Base-by-base conservation (phyloP, 2,113 vertebrate genomes). In the Mormoops blainvillei region DNA sequence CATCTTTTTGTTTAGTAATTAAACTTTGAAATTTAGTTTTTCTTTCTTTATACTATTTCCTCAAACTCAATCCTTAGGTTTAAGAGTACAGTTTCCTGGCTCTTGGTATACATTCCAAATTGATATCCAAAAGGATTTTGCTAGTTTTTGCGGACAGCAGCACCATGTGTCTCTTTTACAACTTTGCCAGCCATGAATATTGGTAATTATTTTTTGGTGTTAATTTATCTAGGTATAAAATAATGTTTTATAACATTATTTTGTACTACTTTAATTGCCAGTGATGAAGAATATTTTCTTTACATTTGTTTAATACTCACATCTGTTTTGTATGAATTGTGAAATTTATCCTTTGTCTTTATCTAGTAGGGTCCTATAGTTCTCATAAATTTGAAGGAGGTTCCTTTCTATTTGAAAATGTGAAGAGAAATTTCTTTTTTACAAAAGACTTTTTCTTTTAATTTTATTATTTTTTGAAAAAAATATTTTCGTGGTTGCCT, bases 161-260 rank as follows among this genome's bases (percentile, higher is more conserved):
- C 36, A 65, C 54, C 4, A 7, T 28, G 22, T 83, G n/a, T 70
- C 36, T 65, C 18, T 95, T 87, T 77, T 28, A 83, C 38, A 61
- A 63, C 2, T 61, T 45, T 86, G 41, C 43, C 52, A 86, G 50
- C 12, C 56, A 20, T 56, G 20, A 90, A 31, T 86, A 36, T 24
- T 41, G 45, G 1, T 26, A 76, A 67, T 77, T 71, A 45, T 48
- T 82, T 94, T 91, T 50, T 28, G 18, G 56, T 87, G 68, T 19
- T 87, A 58, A 82, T 48, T 82, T 95, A 89, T 77, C 76, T 82
- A 89, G 45, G 14, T 90, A 83, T 80, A 87, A 91, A 94, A 91
- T 50, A 91, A 48, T 93, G 28, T 80, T 87, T 91, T 93, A 68
- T 88, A 81, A 86, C 41, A n/a, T n/a, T n/a, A n/a, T n/a, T 73